These are phyloP conservation scores for Colius striatus DNA, from an alignment of 2,113 vertebrate species.

Conservation along the genomic window DNA sequence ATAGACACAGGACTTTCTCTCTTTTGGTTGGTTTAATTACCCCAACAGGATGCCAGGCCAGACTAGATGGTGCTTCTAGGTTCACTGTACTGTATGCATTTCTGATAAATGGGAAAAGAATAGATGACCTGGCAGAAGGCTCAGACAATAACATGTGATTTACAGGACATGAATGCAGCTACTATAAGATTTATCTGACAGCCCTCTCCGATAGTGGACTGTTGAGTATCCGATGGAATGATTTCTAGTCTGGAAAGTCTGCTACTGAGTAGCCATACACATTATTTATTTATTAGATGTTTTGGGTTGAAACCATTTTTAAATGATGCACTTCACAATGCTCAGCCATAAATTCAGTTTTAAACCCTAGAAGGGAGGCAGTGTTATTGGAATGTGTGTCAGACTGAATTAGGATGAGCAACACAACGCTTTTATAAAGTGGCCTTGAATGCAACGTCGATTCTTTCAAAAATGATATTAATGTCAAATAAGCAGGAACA, in stretches of 20 bases:
- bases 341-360: slow-evolving; percentile 84
- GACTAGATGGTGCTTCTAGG: slow-evolving; percentile 71
- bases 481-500: slow-evolving; percentile 83
- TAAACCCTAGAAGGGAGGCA: slow-evolving; percentile 84
- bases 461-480: slow-evolving; percentile 86
- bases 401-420: slow-evolving; percentile 87
- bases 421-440: slow-evolving; percentile 84
- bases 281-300: slow-evolving; percentile 98
- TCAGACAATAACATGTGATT: slow-evolving; percentile 98
- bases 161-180: slow-evolving; percentile 96
- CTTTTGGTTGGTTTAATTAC: slow-evolving; percentile 71
- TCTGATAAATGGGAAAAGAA: slow-evolving; percentile 97
- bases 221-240: slow-evolving; percentile 93
- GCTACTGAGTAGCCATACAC: slow-evolving; percentile 84
- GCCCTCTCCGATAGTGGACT: slow-evolving; percentile 86
- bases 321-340: slow-evolving; percentile 88
- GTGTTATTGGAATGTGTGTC: slow-evolving; percentile 91
- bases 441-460: slow-evolving; percentile 80
- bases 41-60: slow-evolving; percentile 65
- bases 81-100: slow-evolving; percentile 83
- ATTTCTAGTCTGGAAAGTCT: slow-evolving; percentile 90
- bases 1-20: slow-evolving; percentile 27
- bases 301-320: slow-evolving; percentile 91
- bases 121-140: slow-evolving; percentile 96
- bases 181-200: slow-evolving; percentile 96